Base-by-base conservation (phyloP, 2,888 invertebrate species). In the Graphium colonna region DNA sequence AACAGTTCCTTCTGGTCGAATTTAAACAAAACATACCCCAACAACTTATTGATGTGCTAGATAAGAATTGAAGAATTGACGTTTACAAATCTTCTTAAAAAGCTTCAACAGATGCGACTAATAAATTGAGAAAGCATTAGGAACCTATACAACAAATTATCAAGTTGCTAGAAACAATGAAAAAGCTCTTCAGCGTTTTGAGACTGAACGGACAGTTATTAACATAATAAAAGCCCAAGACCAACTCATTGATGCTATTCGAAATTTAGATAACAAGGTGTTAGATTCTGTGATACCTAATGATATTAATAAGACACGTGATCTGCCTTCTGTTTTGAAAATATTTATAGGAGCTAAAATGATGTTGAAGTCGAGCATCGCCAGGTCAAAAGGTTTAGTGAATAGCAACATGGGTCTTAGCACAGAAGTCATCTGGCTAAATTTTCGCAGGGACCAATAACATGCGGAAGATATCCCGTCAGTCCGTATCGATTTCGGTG, bases 101-200 rank as follows among this genome's bases (percentile, higher is more conserved):
- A 46, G 48, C 52, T 0, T 51, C 44, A 43, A 26, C 26, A 15
- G 40, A 50, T 46, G n/a, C 44, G 3, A 48, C 38, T 13, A 17
- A 43, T 26, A 21, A 52, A 9, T 52, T 52, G 45, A 53, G 43
- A 55, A 12, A 40, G 53, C 59, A 9, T 52, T 60, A 47, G 55
- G 56, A 52, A 59, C 59, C 9, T 62, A 59, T 42, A 56, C 58
- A 51, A 60, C 59, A 2, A 58, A 60, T 48, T 21, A 21, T 21
- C 21, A 58, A 55, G 57, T 60, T 40, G 48, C 42, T 47, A 56
- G 52, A 58, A 10, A 58, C 38, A 56, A 58, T 5, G 21, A 21
- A 46, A 54, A 54, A 16, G 57, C 56, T 52, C 55, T 63, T 21
- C 52, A 60, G 48, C 26, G 33, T 54, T 61, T 52, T 58, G 51